phyloP scores from a whole-genome alignment of 2,888 invertebrate genomes.

The Drosophila basisetae region DNA sequence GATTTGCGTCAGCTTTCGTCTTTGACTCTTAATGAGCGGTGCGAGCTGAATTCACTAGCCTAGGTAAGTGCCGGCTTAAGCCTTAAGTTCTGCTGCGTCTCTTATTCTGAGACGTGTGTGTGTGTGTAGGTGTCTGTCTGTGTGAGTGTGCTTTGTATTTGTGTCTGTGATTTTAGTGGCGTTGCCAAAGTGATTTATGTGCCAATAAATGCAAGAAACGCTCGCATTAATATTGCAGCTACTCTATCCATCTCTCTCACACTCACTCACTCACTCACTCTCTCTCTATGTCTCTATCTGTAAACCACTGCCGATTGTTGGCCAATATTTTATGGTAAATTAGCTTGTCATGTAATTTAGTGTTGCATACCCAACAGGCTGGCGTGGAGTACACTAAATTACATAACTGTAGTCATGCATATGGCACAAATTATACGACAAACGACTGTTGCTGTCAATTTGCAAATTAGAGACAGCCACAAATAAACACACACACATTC shows the following conservation, averaged over 20 bases:
- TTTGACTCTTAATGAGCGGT: slow-evolving; percentile 50
- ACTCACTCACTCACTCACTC: background rate
- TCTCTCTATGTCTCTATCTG: background rate
- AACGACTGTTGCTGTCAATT: slow-evolving; percentile 57
- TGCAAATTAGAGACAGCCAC: slow-evolving; percentile 58
- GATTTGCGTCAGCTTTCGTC: slow-evolving; percentile 25
- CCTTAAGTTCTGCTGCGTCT: slow-evolving; percentile 37
- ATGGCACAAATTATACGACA: slow-evolving; percentile 60
- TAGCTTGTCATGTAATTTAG: slow-evolving; percentile 67
- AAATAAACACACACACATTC: slow-evolving; percentile 3
- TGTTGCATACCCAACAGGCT: slow-evolving; percentile 61
- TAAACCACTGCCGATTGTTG: slow-evolving; percentile 24
- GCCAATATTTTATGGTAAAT: slow-evolving; percentile 61
- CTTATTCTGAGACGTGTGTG: slow-evolving; percentile 2
- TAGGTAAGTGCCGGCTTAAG: slow-evolving; percentile 71
- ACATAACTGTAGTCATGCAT: slow-evolving; percentile 55
- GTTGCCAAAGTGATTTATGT: slow-evolving; percentile 64
- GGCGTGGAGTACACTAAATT: slow-evolving; percentile 37
- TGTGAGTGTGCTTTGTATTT: slow-evolving; percentile 5
- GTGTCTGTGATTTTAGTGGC: slow-evolving; percentile 58
- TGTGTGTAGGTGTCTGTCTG: slow-evolving; percentile 9
- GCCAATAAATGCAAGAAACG: slow-evolving; percentile 71
- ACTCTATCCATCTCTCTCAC: slow-evolving; percentile 16
- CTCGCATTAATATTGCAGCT: slow-evolving; percentile 69
- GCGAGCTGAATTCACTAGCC: slow-evolving; percentile 31